A percentile compares a stretch with the other conserved stretches of the same genome.
Conservation (phyloP, 2,888 invertebrate genomes). For the Euspilapteryx auroguttella region DNA sequence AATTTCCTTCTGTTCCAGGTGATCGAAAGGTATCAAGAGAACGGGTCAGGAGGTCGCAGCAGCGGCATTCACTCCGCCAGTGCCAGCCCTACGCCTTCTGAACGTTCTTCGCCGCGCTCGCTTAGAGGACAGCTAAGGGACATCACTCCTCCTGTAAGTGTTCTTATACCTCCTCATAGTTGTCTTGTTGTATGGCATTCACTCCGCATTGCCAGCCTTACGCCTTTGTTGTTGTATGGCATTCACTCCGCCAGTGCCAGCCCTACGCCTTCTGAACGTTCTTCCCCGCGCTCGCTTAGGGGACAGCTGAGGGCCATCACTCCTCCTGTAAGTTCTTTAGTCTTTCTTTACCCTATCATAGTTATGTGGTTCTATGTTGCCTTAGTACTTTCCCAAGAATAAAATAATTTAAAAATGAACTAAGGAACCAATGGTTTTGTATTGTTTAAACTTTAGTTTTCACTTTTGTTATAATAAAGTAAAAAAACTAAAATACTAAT, state of each 20-base stretch:
- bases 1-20: conserved; percentile 54
- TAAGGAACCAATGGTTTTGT: too few relatives aligned
- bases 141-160: conserved; percentile 40
- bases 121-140: conserved; percentile 30
- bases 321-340: conserved; percentile 46
- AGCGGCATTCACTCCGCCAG: conserved; percentile 59
- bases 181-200: too few relatives aligned
- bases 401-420: too few relatives aligned
- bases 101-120: conserved; percentile 43
- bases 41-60: conserved; percentile 59
- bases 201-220: too few relatives aligned
- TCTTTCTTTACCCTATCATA: too few relatives aligned
- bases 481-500: too few relatives aligned
- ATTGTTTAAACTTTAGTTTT: too few relatives aligned
- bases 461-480: too few relatives aligned
- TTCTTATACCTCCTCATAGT: too few relatives aligned
- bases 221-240: too few relatives aligned
- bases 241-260: conserved; percentile 57
- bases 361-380: too few relatives aligned
- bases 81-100: conserved; percentile 49
- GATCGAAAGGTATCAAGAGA: conserved; percentile 66
- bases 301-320: conserved; percentile 35
- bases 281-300: conserved; percentile 39
- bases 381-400: too few relatives aligned
- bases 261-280: conserved; percentile 45